Evolutionary conservation across 2,113 vertebrate species (phyloP).

Genomic region (Catharus fuscescens): DNA sequence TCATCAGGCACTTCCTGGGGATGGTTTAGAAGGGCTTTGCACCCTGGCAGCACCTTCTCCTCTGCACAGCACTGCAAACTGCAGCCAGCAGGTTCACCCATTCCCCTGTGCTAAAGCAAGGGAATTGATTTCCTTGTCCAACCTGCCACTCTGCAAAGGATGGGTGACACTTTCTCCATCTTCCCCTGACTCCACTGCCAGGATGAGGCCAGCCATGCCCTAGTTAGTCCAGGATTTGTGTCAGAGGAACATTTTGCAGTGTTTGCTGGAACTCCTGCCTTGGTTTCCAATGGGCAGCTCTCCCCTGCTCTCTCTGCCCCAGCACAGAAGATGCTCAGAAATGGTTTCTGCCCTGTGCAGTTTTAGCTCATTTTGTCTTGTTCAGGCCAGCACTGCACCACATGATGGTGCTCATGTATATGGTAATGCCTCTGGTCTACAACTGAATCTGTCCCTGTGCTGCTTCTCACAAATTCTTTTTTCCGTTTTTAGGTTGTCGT

Average conservation of each 20-base stretch:
- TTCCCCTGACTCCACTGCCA: neutral
- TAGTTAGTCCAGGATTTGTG: neutral
- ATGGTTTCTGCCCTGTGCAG: neutral
- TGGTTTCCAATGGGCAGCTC: neutral
- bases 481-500: neutral
- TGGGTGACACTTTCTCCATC: neutral
- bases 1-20: neutral
- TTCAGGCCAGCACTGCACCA: constrained; percentile 16
- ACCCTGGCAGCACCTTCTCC: neutral
- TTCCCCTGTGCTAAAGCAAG: neutral
- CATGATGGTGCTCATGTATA: constrained; percentile 69
- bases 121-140: neutral
- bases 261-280: neutral
- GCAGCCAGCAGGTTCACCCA: neutral
- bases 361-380: neutral
- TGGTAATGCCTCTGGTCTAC: neutral
- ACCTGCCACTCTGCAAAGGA: neutral
- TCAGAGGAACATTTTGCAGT: neutral
- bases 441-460: neutral
- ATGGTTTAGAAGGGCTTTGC: neutral
- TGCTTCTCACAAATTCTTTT: neutral
- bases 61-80: neutral
- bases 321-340: neutral
- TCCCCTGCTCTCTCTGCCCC: neutral
- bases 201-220: neutral